A percentile compares a stretch with the other conserved stretches of the same genome.
Conservation (phyloP, 2,113 vertebrate species). For the Aspiorhynchus laticeps region DNA sequence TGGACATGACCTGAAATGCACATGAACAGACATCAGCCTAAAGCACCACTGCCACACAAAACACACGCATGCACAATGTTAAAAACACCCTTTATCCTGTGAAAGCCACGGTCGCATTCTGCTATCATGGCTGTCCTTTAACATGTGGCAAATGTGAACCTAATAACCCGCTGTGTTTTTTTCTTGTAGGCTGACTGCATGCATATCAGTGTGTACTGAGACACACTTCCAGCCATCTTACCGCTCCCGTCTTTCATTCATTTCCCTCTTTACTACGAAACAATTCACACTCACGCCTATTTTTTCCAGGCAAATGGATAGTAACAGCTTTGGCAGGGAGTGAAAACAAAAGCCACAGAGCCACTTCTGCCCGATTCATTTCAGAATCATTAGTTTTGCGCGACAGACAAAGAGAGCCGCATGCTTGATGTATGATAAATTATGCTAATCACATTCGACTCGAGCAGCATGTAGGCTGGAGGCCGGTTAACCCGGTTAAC, state of each 20-base stretch:
- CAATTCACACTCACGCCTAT: conserved; percentile 41
- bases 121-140: not conserved
- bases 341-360: conserved; percentile 52
- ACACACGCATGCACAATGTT: not conserved
- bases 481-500: conserved; percentile 27
- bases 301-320: not conserved
- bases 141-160: conserved; percentile 6
- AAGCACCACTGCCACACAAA: not conserved
- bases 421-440: conserved; percentile 64
- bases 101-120: conserved; percentile 10
- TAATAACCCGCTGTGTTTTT: conserved; percentile 60
- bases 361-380: conserved; percentile 24
- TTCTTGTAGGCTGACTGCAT: conserved; percentile 55
- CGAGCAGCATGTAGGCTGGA: conserved; percentile 57
- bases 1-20: not conserved
- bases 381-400: conserved; percentile 41
- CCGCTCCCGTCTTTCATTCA: conserved; percentile 35
- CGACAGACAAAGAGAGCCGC: conserved; percentile 70
- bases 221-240: conserved; percentile 42
- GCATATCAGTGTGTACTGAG: conserved; percentile 48
- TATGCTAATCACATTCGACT: conserved; percentile 74
- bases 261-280: conserved; percentile 17
- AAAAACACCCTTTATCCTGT: not conserved
- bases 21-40: not conserved
- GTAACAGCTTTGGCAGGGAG: conserved; percentile 7